Evolutionary conservation across 2,888 invertebrate genomes (phyloP), one percentile per base, ranked within the genome.

Genomic region (Plebejus melissa): DNA sequence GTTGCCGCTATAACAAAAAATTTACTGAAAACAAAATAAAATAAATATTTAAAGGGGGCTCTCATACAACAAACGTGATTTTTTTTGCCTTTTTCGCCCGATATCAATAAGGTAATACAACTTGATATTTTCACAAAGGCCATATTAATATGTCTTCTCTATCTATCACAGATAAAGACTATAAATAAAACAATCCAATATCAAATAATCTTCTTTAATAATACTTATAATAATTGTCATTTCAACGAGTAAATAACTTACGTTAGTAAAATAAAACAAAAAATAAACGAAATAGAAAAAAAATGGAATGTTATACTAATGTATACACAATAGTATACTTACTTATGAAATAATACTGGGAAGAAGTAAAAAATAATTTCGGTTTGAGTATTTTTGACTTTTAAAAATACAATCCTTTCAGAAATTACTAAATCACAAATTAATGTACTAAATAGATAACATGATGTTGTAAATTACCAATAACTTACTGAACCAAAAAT

Each of bases 171-270:
- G 13, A 65, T 65, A 71, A 22, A 6, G 41, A 41, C 22, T 28
- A 13, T 71, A 71, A 41, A 71, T 71, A 28, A 71, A 71, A 41
- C 28, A 28, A 46, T 22, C 4, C 22, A 71, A 41, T 16, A 36
- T 65, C 11, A 65, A 65, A 65, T 36, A 41, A 4, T 22, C 22
- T 0, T 70, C 41, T 46, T 28, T 46, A 71, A 46, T 46, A 71
- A 46, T 46, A 46, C 41, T 70, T 13, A 36, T 32, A 65, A 41
- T 71, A 46, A 41, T 71, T 46, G 41, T 71, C 71, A 46, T 71
- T n/a, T 71, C 28, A 46, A 71, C 46, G 22, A 46, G 46, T 16
- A 46, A 46, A 71, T 71, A 71, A 71, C 28, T 70, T 70, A 71
- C 46, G n/a, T 41, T 22, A 71, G 41, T 71, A 71, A 22, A 46